Conservation (phyloP, 2,888 invertebrate species). For the Trachelus tabidus region DNA sequence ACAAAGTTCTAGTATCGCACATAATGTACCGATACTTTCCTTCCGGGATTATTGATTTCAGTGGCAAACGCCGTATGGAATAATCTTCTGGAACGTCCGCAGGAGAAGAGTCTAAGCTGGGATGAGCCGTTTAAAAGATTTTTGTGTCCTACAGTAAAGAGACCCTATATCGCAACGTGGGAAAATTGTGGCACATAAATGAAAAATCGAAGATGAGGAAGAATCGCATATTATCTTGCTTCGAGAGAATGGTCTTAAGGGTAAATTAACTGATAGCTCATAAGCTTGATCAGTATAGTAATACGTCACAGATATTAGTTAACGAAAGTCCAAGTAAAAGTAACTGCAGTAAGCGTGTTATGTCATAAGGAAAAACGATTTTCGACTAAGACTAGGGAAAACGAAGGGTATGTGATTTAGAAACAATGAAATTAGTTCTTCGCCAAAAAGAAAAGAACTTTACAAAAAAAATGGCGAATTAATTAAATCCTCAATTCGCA, state of each 20-base stretch:
- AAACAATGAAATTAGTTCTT: neutral
- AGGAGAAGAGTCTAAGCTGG: conserved; percentile 45
- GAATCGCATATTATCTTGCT: too few relatives aligned
- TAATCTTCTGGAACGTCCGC: conserved; percentile 68
- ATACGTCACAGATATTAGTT: neutral
- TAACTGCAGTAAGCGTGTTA: neutral
- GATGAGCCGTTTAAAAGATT: conserved; percentile 58
- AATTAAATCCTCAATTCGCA: neutral
- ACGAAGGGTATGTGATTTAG: neutral
- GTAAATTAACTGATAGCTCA: too few relatives aligned
- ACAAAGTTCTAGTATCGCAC: neutral
- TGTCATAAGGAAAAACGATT: neutral
- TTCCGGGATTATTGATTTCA: conserved; percentile 35
- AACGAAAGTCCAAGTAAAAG: neutral
- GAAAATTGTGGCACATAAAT: conserved; percentile 23
- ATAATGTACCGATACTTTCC: neutral
- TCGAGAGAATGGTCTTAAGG: too few relatives aligned
- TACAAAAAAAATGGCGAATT: neutral
- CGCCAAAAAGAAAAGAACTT: neutral
- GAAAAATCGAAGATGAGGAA: too few relatives aligned
- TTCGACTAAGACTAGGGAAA: neutral
- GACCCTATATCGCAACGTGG: conserved; percentile 64
- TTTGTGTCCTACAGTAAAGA: conserved; percentile 66
- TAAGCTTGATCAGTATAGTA: neutral
- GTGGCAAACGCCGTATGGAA: conserved; percentile 73